A percentile compares a stretch with the other conserved stretches of the same genome.
Conservation (phyloP, 2,888 invertebrate species). For the Drosophila testacea region DNA sequence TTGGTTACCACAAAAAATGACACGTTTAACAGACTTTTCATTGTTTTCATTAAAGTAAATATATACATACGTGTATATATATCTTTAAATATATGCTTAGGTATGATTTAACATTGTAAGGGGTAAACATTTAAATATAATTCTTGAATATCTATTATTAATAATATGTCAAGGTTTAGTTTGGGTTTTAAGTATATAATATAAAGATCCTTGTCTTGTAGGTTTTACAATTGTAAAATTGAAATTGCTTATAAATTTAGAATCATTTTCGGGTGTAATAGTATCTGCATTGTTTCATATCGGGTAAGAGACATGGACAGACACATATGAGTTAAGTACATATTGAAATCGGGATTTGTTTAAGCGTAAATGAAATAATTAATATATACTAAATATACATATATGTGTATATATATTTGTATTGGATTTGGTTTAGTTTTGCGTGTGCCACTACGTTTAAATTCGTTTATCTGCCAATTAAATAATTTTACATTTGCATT, state of each 20-base stretch:
- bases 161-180: constrained; percentile 41
- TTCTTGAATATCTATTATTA: constrained; percentile 51
- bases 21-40: constrained; percentile 78
- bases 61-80: constrained; percentile 15
- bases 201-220: constrained; percentile 36
- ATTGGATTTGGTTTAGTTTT: constrained; percentile 31
- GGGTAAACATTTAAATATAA: constrained; percentile 59
- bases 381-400: constrained; percentile 32
- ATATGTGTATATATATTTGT: constrained; percentile 4
- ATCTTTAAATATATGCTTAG: constrained; percentile 43
- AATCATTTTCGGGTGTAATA: constrained; percentile 55
- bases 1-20: constrained; percentile 74
- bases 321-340: constrained; percentile 6
- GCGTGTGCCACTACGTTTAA: constrained; percentile 75
- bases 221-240: constrained; percentile 66
- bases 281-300: constrained; percentile 6
- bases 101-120: constrained; percentile 32
- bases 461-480: constrained; percentile 74
- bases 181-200: constrained; percentile 32
- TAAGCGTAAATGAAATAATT: constrained; percentile 53
- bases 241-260: constrained; percentile 83
- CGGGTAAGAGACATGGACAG: constrained; percentile 1
- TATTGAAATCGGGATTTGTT: constrained; percentile 8
- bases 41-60: constrained; percentile 60
- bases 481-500: constrained; percentile 43